Percentiles rank a stretch among this genome's conserved stretches.
Conservation (phyloP, 2,888 invertebrate species). For the Gymnocheta viridis region DNA sequence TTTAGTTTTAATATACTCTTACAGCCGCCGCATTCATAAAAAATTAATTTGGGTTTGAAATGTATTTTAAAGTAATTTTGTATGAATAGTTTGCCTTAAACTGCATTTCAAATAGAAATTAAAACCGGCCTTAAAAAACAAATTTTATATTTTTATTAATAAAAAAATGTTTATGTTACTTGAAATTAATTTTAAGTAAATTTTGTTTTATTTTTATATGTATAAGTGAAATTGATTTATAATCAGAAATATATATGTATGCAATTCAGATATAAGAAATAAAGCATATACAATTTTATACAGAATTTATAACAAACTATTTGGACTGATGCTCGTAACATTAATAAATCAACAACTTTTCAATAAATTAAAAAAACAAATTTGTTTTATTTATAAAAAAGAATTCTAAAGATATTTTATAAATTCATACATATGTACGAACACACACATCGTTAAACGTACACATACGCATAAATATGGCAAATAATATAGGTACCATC, state of each 20-base stretch:
- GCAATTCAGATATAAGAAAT: slow-evolving; percentile 15
- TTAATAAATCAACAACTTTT: slow-evolving; percentile 57
- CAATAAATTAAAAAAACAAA: slow-evolving; percentile 47
- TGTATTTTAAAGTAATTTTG: no score
- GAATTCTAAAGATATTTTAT: neutral
- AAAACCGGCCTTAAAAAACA: neutral
- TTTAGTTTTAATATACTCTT: no score
- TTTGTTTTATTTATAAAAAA: slow-evolving; percentile 42
- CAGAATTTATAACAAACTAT: slow-evolving; percentile 48
- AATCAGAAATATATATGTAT: neutral
- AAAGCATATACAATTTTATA: slow-evolving; percentile 4
- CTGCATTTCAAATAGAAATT: no score
- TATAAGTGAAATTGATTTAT: slow-evolving; percentile 10
- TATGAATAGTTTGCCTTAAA: no score
- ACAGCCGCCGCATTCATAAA: no score
- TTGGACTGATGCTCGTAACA: slow-evolving; percentile 54
- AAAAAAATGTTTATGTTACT: slow-evolving; percentile 55
- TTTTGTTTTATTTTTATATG: slow-evolving; percentile 59
- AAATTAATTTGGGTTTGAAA: no score
- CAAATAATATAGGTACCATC: no score
- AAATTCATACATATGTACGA: neutral
- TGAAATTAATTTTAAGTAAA: slow-evolving; percentile 46
- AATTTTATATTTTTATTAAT: slow-evolving; percentile 4
- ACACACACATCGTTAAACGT: no score
- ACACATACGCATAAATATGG: no score